phyloP scores from a whole-genome alignment of 2,113 vertebrate species.

The Pardalotus punctatus region DNA sequence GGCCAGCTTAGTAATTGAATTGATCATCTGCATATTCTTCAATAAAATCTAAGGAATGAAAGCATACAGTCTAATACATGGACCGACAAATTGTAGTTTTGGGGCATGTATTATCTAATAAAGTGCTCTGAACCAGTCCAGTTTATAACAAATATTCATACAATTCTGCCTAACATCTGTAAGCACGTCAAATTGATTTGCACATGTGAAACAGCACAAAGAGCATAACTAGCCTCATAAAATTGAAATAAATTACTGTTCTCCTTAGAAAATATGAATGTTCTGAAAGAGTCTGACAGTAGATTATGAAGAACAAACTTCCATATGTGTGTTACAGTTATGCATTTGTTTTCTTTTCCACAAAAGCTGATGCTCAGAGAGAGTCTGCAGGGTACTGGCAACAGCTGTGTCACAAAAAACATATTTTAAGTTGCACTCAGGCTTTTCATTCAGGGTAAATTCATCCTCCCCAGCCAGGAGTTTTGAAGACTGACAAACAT shows the following conservation, averaged over 20 bases:
- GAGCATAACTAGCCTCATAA: constrained; percentile 8
- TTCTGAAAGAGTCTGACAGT: not conserved
- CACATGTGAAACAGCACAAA: not conserved
- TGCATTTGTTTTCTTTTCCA: constrained; percentile 24
- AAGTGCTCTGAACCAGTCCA: not conserved
- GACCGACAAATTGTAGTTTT: not conserved
- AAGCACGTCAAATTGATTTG: constrained; percentile 30
- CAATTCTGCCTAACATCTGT: not conserved
- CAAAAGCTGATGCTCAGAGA: not conserved
- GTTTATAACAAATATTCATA: not conserved
- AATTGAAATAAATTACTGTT: constrained; percentile 35
- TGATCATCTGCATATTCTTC: constrained; percentile 10
- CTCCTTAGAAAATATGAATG: not conserved
- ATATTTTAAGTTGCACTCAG: not conserved
- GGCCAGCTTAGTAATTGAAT: not conserved
- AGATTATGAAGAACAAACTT: not conserved
- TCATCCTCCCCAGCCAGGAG: not conserved
- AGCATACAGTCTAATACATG: not conserved
- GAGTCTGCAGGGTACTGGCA: not conserved
- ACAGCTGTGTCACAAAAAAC: not conserved
- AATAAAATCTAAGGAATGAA: constrained; percentile 12
- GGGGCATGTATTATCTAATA: not conserved
- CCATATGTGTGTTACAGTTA: not conserved
- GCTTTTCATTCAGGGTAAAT: not conserved
- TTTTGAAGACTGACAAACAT: not conserved